phyloP scores from a whole-genome alignment of 2,113 vertebrate species.

The Laticauda laticaudata region DNA sequence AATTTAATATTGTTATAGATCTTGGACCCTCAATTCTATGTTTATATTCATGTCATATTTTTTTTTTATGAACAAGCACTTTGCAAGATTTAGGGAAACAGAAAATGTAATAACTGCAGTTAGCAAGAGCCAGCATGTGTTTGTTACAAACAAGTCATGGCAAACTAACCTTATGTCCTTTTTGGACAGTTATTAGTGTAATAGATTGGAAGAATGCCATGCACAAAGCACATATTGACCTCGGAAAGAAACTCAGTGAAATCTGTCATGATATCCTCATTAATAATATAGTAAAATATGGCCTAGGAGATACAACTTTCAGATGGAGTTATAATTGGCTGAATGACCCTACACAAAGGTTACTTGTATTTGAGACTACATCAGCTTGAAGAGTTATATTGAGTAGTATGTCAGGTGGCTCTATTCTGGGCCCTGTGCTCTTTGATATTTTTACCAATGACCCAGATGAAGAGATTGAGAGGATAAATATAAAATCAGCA shows the following conservation, averaged over 20 bases:
- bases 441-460: not conserved
- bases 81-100: not conserved
- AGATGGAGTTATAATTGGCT: not conserved
- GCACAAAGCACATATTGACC: not conserved
- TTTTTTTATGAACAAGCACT: not conserved
- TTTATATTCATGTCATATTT: not conserved
- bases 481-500: not conserved
- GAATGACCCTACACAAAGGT: not conserved
- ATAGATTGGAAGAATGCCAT: not conserved
- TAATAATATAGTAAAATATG: not conserved
- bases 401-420: not conserved
- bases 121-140: not conserved
- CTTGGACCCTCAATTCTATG: not conserved
- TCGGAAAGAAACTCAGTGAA: not conserved
- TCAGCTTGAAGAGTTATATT: not conserved
- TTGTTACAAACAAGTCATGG: not conserved
- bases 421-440: not conserved
- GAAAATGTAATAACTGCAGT: not conserved
- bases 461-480: not conserved
- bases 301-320: not conserved
- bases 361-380: not conserved
- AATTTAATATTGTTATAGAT: not conserved
- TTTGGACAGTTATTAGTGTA: not conserved
- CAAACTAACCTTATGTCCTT: not conserved
- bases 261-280: not conserved